phyloP scores from a whole-genome alignment of 2,113 vertebrate species.

The Marcusenius ussheri region DNA sequence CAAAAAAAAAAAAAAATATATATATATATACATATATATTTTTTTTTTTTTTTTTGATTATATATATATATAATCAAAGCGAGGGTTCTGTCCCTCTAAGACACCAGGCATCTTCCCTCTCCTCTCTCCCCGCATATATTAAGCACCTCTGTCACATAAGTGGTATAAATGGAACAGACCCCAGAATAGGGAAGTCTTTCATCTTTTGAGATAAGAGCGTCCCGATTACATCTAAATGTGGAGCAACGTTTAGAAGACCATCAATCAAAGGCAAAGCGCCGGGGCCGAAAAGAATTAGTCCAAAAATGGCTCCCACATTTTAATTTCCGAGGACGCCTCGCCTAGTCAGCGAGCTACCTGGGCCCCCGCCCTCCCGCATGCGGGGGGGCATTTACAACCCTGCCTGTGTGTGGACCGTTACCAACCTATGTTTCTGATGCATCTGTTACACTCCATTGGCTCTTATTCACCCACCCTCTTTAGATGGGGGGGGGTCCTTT shows the following conservation, averaged over 20 bases:
- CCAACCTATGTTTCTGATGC: slow-evolving; percentile 44
- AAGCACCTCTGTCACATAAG: slow-evolving; percentile 48
- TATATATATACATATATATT: too few species aligned
- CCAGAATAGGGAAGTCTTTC: slow-evolving; percentile 66
- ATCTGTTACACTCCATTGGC: slow-evolving; percentile 56
- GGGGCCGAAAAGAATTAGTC: slow-evolving; percentile 45
- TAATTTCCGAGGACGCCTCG: slow-evolving; percentile 55
- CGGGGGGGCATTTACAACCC: slow-evolving; percentile 39
- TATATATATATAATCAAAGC: not conserved
- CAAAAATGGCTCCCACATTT: slow-evolving; percentile 51
- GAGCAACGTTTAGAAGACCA: slow-evolving; percentile 63
- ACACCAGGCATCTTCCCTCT: not conserved
- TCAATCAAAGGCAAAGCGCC: slow-evolving; percentile 55
- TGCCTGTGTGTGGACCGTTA: slow-evolving; percentile 36
- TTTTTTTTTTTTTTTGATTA: too few species aligned
- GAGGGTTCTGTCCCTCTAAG: not conserved
- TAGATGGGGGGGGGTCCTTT: slow-evolving; percentile 32
- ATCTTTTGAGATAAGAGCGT: slow-evolving; percentile 64
- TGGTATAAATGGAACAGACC: slow-evolving; percentile 60
- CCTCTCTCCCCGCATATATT: not conserved
- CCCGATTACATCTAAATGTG: slow-evolving; percentile 71
- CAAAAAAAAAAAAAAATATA: too few species aligned
- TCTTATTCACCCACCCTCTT: slow-evolving; percentile 51
- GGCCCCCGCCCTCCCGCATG: slow-evolving; percentile 28
- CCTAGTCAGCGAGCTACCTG: slow-evolving; percentile 51